Percentiles rank a stretch among this genome's conserved stretches.
These are phyloP conservation scores for Parasteatoda lunata DNA, from an alignment of 2,888 invertebrate species.

Conservation along the genomic window DNA sequence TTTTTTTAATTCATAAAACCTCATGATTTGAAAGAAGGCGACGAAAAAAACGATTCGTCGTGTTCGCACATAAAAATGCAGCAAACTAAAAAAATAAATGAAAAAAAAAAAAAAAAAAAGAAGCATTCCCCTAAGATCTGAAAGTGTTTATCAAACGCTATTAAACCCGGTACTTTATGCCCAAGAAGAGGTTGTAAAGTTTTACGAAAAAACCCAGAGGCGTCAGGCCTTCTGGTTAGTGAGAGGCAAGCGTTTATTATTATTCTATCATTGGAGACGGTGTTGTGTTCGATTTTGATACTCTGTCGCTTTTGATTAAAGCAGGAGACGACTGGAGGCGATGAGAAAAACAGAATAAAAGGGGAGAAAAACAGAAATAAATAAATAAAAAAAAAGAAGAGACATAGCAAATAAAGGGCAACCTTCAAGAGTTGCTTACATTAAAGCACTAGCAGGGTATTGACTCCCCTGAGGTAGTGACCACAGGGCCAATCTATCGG, in stretches of 20 bases:
- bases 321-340: constrained; percentile 27
- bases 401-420: constrained; percentile 18
- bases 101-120: constrained; percentile 23
- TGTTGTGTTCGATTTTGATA: constrained; percentile 5
- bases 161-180: constrained; percentile 38
- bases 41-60: constrained; percentile 26
- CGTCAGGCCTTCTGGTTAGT: constrained; percentile 21
- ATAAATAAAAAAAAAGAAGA: not conserved
- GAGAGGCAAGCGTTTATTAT: constrained; percentile 50
- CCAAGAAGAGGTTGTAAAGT: constrained; percentile 49
- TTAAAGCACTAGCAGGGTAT: constrained; percentile 59
- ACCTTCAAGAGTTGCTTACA: constrained; percentile 58
- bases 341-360: constrained; percentile 1
- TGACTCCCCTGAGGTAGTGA: constrained; percentile 65
- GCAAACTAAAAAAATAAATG: not conserved
- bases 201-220: constrained; percentile 53
- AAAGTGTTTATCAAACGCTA: constrained; percentile 60
- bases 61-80: constrained; percentile 26
- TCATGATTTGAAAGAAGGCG: too few species aligned
- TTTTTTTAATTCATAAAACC: too few species aligned
- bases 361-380: constrained; percentile 22
- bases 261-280: constrained; percentile 39
- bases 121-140: constrained; percentile 5
- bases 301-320: constrained; percentile 24
- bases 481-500: constrained; percentile 63